Conservation (phyloP, 2,113 vertebrate genomes). For the Oryzias curvinotus region DNA sequence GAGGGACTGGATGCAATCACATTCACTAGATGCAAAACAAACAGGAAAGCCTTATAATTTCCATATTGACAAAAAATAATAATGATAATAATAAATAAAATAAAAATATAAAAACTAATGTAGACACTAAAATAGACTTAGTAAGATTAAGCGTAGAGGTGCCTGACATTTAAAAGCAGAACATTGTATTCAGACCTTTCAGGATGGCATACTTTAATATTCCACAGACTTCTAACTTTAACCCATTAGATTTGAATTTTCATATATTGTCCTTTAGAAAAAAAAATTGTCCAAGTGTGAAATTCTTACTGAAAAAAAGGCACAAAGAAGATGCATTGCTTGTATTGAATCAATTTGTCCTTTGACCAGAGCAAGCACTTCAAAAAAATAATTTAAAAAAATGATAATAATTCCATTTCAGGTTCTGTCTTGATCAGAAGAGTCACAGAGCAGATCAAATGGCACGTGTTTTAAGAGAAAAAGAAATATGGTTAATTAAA, state of each 20-base stretch:
- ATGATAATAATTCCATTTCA: background rate
- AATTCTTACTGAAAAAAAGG: background rate
- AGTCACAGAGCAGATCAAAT: slow-evolving; percentile 19
- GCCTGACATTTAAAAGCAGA: slow-evolving; percentile 6
- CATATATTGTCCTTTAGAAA: slow-evolving; percentile 6
- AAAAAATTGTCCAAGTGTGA: background rate
- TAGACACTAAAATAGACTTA: background rate
- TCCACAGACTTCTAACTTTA: background rate
- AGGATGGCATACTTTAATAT: background rate
- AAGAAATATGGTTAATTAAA: no score
- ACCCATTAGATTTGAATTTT: background rate
- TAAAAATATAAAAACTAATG: no score
- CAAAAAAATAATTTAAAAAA: no score
- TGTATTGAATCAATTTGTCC: background rate
- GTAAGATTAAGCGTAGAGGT: background rate
- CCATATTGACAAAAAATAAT: background rate
- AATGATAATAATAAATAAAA: no score
- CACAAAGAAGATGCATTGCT: background rate
- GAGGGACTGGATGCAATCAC: slow-evolving; percentile 87
- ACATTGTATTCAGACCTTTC: background rate
- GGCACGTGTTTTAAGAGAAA: slow-evolving; percentile 6
- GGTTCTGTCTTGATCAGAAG: slow-evolving; percentile 7
- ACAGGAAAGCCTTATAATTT: slow-evolving; percentile 25
- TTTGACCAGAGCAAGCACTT: background rate
- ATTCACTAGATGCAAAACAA: slow-evolving; percentile 80